These are phyloP conservation scores for Elephas maximus DNA, from an alignment of 2,113 vertebrate genomes.

Conservation along the genomic window DNA sequence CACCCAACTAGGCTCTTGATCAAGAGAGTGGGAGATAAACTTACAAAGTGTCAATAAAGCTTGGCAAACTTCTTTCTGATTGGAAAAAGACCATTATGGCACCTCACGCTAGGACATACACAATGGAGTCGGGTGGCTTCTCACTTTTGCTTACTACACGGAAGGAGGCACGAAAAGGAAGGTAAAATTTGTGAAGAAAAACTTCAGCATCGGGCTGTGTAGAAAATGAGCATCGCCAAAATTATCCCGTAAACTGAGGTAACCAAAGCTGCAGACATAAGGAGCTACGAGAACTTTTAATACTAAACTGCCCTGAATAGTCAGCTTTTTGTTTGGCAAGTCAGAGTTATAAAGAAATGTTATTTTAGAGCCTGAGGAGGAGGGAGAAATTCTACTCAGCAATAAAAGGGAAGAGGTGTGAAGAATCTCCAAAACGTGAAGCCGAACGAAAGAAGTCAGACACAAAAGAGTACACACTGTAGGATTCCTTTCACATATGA, in stretches of 20 bases:
- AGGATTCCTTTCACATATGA: neutral
- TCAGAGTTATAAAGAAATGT: slow-evolving; percentile 16
- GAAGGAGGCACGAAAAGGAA: neutral
- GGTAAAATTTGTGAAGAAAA: neutral
- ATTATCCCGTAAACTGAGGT: slow-evolving; percentile 34
- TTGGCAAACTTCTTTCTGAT: slow-evolving; percentile 31
- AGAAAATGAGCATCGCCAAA: slow-evolving; percentile 47
- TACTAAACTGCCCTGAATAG: slow-evolving; percentile 1
- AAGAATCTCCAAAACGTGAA: slow-evolving; percentile 14
- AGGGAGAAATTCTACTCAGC: neutral
- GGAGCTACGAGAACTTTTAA: slow-evolving; percentile 29
- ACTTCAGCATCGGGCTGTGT: neutral
- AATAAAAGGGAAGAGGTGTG: neutral
- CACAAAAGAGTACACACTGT: neutral
- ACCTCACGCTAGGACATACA: slow-evolving; percentile 20
- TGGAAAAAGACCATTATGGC: neutral
- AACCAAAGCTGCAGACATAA: slow-evolving; percentile 10
- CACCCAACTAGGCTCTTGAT: slow-evolving; percentile 56
- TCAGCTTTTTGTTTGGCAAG: slow-evolving; percentile 48
- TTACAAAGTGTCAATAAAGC: slow-evolving; percentile 15
- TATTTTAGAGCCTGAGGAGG: neutral
- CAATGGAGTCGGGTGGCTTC: neutral
- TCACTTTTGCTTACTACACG: neutral
- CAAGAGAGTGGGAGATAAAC: neutral
- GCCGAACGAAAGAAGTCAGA: slow-evolving; percentile 32